Evolutionary conservation across 2,113 vertebrate species (phyloP).

Genomic region (Apteryx mantelli): DNA sequence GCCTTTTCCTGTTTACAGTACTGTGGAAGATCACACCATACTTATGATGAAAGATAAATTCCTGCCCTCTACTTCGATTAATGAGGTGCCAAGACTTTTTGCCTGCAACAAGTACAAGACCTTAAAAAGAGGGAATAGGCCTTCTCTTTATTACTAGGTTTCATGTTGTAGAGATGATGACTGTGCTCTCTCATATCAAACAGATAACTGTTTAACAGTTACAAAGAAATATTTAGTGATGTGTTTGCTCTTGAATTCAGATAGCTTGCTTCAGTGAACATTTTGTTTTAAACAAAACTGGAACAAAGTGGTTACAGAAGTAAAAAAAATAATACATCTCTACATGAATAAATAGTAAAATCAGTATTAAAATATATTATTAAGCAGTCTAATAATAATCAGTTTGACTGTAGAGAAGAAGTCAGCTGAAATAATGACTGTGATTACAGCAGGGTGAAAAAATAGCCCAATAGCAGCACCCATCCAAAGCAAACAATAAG

Average conservation of each 20-base stretch:
- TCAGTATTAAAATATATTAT: conserved; percentile 50
- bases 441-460: conserved; percentile 12
- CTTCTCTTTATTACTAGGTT: neutral
- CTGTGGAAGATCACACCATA: neutral
- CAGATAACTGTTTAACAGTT: neutral
- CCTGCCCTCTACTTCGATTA: neutral
- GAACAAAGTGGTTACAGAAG: conserved; percentile 28
- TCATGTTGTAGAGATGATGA: neutral
- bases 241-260: neutral
- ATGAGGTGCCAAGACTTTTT: neutral
- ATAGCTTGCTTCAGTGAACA: neutral
- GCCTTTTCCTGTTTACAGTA: neutral
- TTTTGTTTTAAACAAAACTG: conserved; percentile 39
- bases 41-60: neutral
- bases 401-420: conserved; percentile 55
- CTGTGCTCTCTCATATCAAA: neutral
- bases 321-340: conserved; percentile 32
- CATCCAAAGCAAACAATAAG: conserved; percentile 54
- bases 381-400: conserved; percentile 65
- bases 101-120: neutral
- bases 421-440: conserved; percentile 33
- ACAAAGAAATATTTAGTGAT: neutral
- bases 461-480: conserved; percentile 39
- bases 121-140: neutral
- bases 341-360: conserved; percentile 52